Conservation (phyloP, 64 coral and sea anemone genomes). For the Stichodactyla helianthus region DNA sequence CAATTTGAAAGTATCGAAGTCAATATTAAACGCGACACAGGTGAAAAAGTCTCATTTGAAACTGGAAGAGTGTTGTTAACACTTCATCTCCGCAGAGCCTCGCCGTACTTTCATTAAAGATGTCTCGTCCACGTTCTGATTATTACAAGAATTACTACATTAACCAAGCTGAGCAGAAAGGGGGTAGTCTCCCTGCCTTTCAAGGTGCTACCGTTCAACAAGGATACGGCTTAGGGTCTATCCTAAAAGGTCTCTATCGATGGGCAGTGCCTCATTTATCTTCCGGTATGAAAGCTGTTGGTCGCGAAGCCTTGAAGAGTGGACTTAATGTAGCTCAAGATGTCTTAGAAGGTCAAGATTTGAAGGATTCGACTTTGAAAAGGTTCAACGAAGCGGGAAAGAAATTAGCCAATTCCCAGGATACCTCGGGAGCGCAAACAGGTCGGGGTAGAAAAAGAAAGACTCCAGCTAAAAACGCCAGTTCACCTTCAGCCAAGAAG, state of each 20-base stretch:
- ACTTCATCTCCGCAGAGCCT: constrained; percentile 16
- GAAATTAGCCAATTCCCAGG: constrained; percentile 6
- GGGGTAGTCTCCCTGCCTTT: constrained; percentile 1
- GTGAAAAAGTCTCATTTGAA: too few relatives aligned
- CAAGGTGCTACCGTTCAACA: not conserved
- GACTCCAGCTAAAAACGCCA: not conserved
- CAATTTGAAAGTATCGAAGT: too few relatives aligned
- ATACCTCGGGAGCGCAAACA: not conserved
- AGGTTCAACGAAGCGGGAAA: constrained; percentile 3
- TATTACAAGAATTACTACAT: constrained; percentile 16
- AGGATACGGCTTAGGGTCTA: constrained; percentile 43
- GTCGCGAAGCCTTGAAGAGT: not conserved
- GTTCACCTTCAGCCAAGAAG: not conserved
- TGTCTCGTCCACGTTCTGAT: not conserved
- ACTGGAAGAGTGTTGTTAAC: constrained; percentile 9
- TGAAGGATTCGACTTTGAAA: not conserved
- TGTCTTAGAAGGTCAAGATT: constrained; percentile 17
- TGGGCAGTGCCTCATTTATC: constrained; percentile 22
- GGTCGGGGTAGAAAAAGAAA: not conserved
- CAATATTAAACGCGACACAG: too few relatives aligned
- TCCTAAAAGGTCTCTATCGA: constrained; percentile 18
- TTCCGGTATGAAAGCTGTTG: not conserved
- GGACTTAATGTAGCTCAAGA: constrained; percentile 15
- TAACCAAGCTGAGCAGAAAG: constrained; percentile 15
- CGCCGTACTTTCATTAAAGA: not conserved